A percentile compares a stretch with the other conserved stretches of the same genome.
Conservation (phyloP, 2,797 vertebrate genomes). For the Peromyscus melanophrys region DNA sequence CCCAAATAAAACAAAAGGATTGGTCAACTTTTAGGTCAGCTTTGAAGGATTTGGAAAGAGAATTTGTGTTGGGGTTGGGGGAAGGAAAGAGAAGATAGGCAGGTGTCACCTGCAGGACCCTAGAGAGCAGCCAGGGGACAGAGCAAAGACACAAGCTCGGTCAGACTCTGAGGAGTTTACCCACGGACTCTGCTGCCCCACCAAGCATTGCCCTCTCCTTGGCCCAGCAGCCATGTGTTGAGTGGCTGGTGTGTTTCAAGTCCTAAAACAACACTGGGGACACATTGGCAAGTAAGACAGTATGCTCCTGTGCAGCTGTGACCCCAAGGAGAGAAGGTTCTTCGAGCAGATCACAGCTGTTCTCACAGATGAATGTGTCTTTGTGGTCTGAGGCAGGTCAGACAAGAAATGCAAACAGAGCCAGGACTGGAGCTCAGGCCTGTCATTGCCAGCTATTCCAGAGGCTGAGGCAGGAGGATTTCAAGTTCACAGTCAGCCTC, state of each 20-base stretch:
- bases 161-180: background rate
- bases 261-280: background rate
- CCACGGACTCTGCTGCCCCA: background rate
- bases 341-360: fast-evolving
- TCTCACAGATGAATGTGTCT: background rate
- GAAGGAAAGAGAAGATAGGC: background rate
- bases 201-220: background rate
- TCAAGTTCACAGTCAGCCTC: background rate
- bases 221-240: background rate
- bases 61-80: background rate
- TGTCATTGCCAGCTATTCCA: background rate
- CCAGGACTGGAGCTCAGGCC: background rate
- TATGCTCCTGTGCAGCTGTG: background rate
- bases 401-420: background rate
- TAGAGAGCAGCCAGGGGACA: background rate
- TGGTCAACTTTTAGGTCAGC: background rate
- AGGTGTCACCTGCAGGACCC: background rate
- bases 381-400: fast-evolving
- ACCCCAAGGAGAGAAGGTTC: background rate
- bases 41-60: background rate
- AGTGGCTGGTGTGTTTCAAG: background rate
- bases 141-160: background rate
- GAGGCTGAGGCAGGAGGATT: background rate
- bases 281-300: background rate
- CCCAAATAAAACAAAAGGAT: background rate